A percentile compares a stretch with the other conserved stretches of the same genome.
These are phyloP conservation scores for Aplochiton taeniatus DNA, from an alignment of 2,797 vertebrate species.

Conservation along the genomic window DNA sequence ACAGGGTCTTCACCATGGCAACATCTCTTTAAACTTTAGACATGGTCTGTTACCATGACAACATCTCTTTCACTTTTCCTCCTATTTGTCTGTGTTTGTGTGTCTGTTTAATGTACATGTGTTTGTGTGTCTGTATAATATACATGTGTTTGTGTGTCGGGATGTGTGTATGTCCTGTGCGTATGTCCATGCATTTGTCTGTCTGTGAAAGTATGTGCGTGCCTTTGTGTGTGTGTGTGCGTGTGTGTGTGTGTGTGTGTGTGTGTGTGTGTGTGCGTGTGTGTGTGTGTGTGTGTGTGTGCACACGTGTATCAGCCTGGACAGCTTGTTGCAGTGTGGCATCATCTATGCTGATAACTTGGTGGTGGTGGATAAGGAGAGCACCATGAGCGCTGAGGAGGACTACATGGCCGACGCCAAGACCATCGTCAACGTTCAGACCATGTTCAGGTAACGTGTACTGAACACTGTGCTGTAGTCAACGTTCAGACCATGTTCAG, in stretches of 20 bases:
- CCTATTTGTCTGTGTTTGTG: no score
- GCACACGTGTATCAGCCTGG: constrained; percentile 76
- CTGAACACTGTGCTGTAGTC: constrained; percentile 54
- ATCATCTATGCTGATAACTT: constrained; percentile 95
- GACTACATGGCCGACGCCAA: constrained; percentile 99
- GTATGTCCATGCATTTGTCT: no score
- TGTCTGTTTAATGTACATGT: no score
- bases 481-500: constrained; percentile 98
- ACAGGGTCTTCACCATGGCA: no score
- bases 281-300: background rate
- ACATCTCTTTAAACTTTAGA: no score
- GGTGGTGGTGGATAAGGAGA: constrained; percentile 98
- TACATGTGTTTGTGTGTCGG: no score
- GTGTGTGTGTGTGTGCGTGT: background rate
- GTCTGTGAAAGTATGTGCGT: background rate
- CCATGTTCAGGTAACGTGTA: constrained; percentile 86
- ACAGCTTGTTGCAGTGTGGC: constrained; percentile 93
- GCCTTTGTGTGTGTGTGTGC: background rate
- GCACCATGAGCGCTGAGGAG: constrained; percentile 96
- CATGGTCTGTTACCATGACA: no score
- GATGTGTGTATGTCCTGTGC: background rate
- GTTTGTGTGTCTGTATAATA: no score
- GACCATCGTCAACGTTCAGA: constrained; percentile 97
- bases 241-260: background rate
- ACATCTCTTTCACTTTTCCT: no score